Percentiles rank a stretch among this genome's conserved stretches.
Evolutionary conservation across 2,888 invertebrate species (phyloP).

Genomic region (Aquatica leii): DNA sequence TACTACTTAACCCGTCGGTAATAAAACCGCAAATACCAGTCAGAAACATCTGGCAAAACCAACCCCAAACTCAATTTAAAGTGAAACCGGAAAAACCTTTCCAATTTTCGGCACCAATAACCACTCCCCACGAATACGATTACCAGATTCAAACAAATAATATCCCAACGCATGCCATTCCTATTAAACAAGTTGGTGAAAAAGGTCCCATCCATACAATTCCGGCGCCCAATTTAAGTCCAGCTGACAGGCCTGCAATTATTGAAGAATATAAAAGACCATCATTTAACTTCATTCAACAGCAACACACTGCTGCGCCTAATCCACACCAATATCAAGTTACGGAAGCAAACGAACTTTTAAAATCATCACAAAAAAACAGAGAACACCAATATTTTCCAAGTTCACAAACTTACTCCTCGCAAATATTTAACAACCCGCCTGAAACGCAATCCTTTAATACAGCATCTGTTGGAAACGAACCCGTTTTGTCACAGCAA

Average conservation of each 20-base stretch:
- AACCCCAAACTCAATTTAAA: slow-evolving; percentile 14
- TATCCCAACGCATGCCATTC: slow-evolving; percentile 53
- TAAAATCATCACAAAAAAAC: slow-evolving; percentile 55
- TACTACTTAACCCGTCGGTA: not conserved
- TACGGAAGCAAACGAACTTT: slow-evolving; percentile 61
- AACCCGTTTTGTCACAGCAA: slow-evolving; percentile 7
- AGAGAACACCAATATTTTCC: slow-evolving; percentile 61
- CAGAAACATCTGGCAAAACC: slow-evolving; percentile 31
- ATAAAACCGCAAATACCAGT: slow-evolving; percentile 38
- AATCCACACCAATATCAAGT: slow-evolving; percentile 62
- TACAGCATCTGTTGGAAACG: slow-evolving; percentile 15
- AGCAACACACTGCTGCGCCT: slow-evolving; percentile 43
- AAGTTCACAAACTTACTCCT: slow-evolving; percentile 41
- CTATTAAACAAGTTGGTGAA: slow-evolving; percentile 59
- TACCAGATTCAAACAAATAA: slow-evolving; percentile 56
- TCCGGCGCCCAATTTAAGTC: slow-evolving; percentile 82
- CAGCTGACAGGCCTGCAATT: slow-evolving; percentile 70
- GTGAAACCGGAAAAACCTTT: slow-evolving; percentile 32
- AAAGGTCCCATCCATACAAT: slow-evolving; percentile 86
- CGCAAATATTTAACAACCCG: slow-evolving; percentile 19
- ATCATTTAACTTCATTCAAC: slow-evolving; percentile 39
- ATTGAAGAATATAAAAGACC: slow-evolving; percentile 52
- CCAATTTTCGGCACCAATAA: slow-evolving; percentile 44
- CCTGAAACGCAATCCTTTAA: slow-evolving; percentile 27
- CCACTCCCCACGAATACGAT: slow-evolving; percentile 51